Evolutionary conservation across 2,797 vertebrate genomes (phyloP).

Genomic region (Leucoraja ocellata): DNA sequence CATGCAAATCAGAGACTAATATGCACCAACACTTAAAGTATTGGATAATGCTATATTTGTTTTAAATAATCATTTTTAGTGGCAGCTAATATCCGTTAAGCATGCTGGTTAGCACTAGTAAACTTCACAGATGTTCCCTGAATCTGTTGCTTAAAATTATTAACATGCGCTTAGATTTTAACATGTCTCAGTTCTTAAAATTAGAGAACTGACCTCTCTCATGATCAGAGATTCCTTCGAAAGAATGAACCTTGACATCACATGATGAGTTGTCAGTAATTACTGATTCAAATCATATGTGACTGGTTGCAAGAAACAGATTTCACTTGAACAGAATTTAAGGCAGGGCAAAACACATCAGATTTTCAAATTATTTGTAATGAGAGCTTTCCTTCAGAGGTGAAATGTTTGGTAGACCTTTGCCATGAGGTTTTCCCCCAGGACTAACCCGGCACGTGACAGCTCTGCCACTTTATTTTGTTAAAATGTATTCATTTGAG

Average conservation of each 20-base stretch:
- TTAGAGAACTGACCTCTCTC: not conserved
- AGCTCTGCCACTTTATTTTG: not conserved
- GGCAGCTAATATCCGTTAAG: not conserved
- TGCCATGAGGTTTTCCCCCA: not conserved
- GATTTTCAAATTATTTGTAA: constrained; percentile 9
- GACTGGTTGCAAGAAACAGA: not conserved
- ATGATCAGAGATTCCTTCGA: not conserved
- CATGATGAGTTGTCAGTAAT: not conserved
- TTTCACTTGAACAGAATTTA: not conserved
- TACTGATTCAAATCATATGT: constrained; percentile 23
- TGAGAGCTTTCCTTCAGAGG: not conserved
- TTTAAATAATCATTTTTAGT: not conserved
- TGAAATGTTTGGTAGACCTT: not conserved
- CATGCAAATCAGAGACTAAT: not conserved
- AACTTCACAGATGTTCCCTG: constrained; percentile 86
- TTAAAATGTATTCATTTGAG: too few species aligned
- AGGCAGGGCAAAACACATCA: not conserved
- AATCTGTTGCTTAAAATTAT: constrained; percentile 66
- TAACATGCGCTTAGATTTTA: not conserved
- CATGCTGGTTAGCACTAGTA: constrained; percentile 54
- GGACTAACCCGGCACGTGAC: not conserved
- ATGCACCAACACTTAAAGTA: not conserved
- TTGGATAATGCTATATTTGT: not conserved
- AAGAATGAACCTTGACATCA: not conserved
- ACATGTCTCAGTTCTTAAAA: not conserved